Evolutionary conservation across 2,113 vertebrate genomes (phyloP).

Genomic region (Boulengeromyrus knoepffleri): DNA sequence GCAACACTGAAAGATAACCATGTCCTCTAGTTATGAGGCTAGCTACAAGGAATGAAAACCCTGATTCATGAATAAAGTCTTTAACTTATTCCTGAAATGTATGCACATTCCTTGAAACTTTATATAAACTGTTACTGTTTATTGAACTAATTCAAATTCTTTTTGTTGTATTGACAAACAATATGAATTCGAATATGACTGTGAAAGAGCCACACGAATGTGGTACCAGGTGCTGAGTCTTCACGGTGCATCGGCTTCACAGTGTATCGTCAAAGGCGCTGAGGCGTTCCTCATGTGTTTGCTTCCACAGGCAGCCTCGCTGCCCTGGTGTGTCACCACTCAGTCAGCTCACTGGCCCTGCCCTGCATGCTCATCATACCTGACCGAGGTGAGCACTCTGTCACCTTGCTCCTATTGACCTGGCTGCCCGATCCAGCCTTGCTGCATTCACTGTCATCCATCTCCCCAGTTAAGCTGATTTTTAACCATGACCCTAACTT

Average conservation of each 20-base stretch:
- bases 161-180: not conserved
- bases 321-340: conserved; percentile 74
- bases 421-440: not conserved
- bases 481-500: not conserved
- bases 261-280: not conserved
- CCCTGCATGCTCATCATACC: conserved; percentile 78
- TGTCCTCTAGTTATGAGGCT: not conserved
- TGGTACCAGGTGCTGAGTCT: not conserved
- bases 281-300: conserved; percentile 26
- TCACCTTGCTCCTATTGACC: not conserved
- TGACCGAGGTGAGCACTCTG: conserved; percentile 65
- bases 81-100: not conserved
- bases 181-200: not conserved
- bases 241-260: not conserved
- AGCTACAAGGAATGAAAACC: not conserved
- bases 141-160: not conserved
- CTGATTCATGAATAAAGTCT: not conserved
- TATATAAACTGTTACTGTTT: not conserved
- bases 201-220: not conserved
- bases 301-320: conserved; percentile 66
- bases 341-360: conserved; percentile 72
- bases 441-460: not conserved
- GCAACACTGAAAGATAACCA: not conserved
- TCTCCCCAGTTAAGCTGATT: not conserved
- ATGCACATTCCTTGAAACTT: not conserved